These are phyloP conservation scores for Nomada ruficornis DNA, from an alignment of 2,888 invertebrate species.

Conservation along the genomic window DNA sequence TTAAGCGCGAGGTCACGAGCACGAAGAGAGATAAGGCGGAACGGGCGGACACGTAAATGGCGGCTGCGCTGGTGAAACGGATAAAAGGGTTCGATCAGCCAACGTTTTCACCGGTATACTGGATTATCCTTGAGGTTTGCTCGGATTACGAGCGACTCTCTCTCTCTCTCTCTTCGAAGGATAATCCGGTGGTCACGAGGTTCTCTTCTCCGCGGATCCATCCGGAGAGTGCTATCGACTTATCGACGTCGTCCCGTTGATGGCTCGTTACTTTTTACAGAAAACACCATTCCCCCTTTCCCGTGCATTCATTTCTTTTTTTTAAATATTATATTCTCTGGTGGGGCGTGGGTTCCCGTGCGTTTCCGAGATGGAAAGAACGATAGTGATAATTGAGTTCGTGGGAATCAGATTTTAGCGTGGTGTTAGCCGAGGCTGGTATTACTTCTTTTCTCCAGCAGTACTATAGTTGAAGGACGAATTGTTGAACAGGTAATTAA, in stretches of 20 bases:
- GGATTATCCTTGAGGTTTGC: conserved; percentile 72
- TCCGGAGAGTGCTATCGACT: conserved; percentile 57
- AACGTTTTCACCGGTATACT: conserved; percentile 50
- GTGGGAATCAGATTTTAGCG: too few relatives aligned
- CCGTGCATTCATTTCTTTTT: neutral
- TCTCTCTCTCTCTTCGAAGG: conserved; percentile 44
- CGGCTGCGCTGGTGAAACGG: conserved; percentile 58
- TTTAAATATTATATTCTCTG: neutral
- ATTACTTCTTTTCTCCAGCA: too few relatives aligned
- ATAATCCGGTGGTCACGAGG: conserved; percentile 59
- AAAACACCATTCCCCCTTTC: conserved; percentile 2
- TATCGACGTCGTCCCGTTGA: conserved; percentile 59
- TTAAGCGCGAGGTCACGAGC: conserved; percentile 66
- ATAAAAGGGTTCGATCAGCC: conserved; percentile 71
- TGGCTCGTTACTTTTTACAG: conserved; percentile 25
- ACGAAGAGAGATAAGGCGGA: conserved; percentile 64
- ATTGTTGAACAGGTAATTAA: too few relatives aligned
- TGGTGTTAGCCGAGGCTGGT: too few relatives aligned
- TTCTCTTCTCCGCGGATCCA: conserved; percentile 40
- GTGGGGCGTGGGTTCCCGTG: too few relatives aligned
- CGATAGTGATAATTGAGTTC: too few relatives aligned
- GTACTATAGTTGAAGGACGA: too few relatives aligned
- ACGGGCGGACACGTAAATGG: conserved; percentile 68
- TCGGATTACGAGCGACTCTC: conserved; percentile 66
- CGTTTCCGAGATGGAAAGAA: too few relatives aligned